Conservation (phyloP, 1,140 invertebrate genomes). For the Drosophila punjabiensis region DNA sequence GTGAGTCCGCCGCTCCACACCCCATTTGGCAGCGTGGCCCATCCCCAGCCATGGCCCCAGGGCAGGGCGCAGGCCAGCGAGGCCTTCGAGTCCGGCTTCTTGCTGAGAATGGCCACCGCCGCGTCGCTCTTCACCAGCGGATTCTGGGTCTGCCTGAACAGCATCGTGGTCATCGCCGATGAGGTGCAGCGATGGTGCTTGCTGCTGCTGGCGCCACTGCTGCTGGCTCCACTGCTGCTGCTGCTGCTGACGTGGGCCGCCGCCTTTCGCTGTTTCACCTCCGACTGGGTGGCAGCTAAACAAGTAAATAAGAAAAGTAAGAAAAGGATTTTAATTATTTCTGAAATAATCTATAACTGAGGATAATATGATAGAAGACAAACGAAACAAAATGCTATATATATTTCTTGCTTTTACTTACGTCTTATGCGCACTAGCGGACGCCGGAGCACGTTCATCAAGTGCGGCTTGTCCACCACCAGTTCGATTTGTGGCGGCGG, state of each 20-base stretch:
- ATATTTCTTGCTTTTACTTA: conserved; percentile 81
- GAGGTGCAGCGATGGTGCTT: conserved; percentile 55
- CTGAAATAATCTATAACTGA: neutral
- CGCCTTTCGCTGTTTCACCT: conserved; percentile 83
- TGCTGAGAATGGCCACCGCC: conserved; percentile 82
- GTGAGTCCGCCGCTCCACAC: conserved; percentile 88
- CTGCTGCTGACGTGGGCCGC: conserved; percentile 39
- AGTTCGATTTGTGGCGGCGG: conserved; percentile 88
- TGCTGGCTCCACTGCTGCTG: conserved; percentile 2
- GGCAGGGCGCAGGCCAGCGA: conserved; percentile 81
- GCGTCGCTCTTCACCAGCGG: conserved; percentile 83
- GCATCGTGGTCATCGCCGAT: conserved; percentile 54
- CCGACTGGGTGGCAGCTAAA: conserved; percentile 87
- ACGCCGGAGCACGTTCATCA: conserved; percentile 87
- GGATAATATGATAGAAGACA: neutral
- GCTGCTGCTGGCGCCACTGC: conserved; percentile 37
- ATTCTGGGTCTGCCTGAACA: conserved; percentile 79
- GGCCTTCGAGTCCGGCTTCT: conserved; percentile 82
- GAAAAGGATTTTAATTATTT: neutral
- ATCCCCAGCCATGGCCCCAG: conserved; percentile 87
- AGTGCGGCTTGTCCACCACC: conserved; percentile 88
- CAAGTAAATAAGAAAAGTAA: neutral
- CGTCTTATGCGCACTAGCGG: conserved; percentile 87
- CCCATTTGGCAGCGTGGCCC: conserved; percentile 88
- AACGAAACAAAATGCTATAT: neutral